phyloP scores from a whole-genome alignment of 2,888 invertebrate species.

The Schizotus pectinicornis region DNA sequence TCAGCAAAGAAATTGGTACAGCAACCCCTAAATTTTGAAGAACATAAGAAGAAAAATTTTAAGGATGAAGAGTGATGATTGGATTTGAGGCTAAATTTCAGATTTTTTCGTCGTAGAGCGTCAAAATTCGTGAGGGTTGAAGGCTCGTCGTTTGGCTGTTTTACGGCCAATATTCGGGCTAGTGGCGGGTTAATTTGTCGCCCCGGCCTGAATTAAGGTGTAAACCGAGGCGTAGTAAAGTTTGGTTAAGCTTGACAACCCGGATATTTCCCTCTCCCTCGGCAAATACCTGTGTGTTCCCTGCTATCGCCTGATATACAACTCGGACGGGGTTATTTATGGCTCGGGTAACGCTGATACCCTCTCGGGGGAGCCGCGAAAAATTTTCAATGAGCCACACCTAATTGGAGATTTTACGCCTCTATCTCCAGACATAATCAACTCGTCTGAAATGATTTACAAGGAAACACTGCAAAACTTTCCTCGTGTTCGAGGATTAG shows the following conservation, averaged over 20 bases:
- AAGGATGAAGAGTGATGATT: too few relatives aligned
- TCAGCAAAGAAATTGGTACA: too few relatives aligned
- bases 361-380: conserved; percentile 17
- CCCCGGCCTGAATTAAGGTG: conserved; percentile 26
- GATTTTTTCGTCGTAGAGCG: too few relatives aligned
- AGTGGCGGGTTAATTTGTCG: conserved; percentile 17
- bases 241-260: conserved; percentile 41
- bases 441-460: too few relatives aligned
- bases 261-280: conserved; percentile 30
- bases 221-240: conserved; percentile 39
- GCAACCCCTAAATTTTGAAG: too few relatives aligned
- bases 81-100: too few relatives aligned
- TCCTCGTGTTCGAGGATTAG: too few relatives aligned
- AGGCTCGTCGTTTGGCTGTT: not conserved
- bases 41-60: too few relatives aligned
- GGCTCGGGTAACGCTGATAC: conserved; percentile 17
- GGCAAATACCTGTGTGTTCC: conserved; percentile 33
- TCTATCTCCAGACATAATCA: not conserved
- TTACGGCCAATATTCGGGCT: too few relatives aligned
- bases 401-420: not conserved
- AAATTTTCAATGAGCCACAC: conserved; percentile 19
- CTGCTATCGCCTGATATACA: conserved; percentile 31
- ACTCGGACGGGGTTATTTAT: conserved; percentile 24
- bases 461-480: not conserved
- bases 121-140: not conserved